Evolutionary conservation across 2,797 vertebrate species (phyloP).

Genomic region (Poliocrania exsul): DNA sequence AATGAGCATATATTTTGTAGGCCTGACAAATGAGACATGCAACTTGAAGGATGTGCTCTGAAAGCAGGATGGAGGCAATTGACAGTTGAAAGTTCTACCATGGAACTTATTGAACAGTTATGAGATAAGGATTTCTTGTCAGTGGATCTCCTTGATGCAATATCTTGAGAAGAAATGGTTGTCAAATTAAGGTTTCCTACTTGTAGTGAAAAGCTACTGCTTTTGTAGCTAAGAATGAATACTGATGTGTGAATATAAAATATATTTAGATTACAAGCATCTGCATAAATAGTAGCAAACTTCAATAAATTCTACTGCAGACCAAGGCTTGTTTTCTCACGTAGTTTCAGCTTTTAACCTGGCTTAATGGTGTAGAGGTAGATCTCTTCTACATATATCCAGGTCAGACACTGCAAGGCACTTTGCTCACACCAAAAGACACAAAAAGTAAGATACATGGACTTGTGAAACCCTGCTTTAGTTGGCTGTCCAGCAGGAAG

Average conservation of each 20-base stretch:
- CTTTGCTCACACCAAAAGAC: not conserved
- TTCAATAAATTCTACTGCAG: not conserved
- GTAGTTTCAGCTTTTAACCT: not conserved
- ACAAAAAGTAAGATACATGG: not conserved
- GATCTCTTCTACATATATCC: not conserved
- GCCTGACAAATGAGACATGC: not conserved
- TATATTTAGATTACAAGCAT: not conserved
- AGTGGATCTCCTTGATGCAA: not conserved
- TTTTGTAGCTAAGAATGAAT: not conserved
- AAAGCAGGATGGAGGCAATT: not conserved
- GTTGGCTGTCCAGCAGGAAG: not conserved
- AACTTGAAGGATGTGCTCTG: not conserved
- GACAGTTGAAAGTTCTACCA: not conserved
- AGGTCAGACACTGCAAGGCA: not conserved
- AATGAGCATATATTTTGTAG: not conserved
- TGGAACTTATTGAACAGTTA: not conserved
- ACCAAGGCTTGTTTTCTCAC: not conserved
- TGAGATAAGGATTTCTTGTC: not conserved
- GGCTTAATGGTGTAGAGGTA: not conserved
- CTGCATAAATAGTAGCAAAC: not conserved
- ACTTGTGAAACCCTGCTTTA: not conserved
- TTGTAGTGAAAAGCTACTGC: not conserved
- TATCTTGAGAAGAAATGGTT: not conserved
- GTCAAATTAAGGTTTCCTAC: not conserved
- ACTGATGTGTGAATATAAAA: not conserved